Base-by-base conservation (phyloP, 1,140 invertebrate genomes). In the Lepidurus apus region DNA sequence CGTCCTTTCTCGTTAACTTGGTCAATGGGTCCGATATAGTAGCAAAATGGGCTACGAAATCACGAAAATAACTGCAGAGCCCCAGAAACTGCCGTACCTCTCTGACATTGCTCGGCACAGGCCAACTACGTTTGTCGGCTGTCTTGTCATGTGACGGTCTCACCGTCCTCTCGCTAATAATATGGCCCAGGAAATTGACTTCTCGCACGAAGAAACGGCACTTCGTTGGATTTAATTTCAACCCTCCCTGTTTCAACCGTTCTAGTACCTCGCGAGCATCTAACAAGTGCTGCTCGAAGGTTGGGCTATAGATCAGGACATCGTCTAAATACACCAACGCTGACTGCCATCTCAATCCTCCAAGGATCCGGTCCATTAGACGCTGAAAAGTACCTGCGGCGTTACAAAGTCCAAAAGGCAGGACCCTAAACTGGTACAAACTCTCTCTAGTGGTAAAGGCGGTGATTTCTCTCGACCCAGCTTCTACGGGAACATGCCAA, bases 111-210 rank as follows among this genome's bases (percentile, higher is more conserved):
- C 42, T 24, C 65, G 65, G 77, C 9, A 24, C 43, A 8, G 43
- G 79, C 26, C 73, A 80, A 24, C 73, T 47, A 11, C 45, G 45
- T 9, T 2, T 47, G 9, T 47, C 17, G 80, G 80, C 2, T 42
- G 24, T 82, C 81, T 86, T 86, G 21, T 81, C 80, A 1, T 83
- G 81, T 77, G 85, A 82, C 1, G 83, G 83, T n/a, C 77, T 42
- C 6, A 87, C 80, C 13, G 82, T 84, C 0, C 81, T 78, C 6
- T 79, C 53, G 24, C 80, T 80, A 11, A 86, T 81, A 2, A 84
- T 78, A 77, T 84, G 84, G 7, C 85, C 85, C 24, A 81, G 26
- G 47, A 78, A 78, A 11, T 42, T n/a, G 11, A 78, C 42, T 43
- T 43, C 24, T 13, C 21, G 43, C 8, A 21, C n/a, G 9, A 80